These are phyloP conservation scores for Notiomystis cincta DNA, from an alignment of 2,113 vertebrate species.

Conservation along the genomic window DNA sequence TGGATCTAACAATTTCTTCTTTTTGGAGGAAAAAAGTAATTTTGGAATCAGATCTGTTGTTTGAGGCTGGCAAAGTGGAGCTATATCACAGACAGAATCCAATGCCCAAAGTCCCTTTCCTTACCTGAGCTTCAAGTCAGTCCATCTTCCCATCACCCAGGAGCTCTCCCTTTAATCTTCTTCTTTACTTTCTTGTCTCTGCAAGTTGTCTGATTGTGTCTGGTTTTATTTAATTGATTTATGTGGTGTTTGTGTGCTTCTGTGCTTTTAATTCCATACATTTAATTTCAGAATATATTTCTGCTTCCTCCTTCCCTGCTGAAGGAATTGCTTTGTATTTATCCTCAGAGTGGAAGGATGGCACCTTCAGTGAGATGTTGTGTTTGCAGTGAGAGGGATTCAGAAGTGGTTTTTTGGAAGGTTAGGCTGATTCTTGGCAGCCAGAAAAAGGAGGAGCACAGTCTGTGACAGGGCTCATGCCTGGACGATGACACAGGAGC, in stretches of 20 bases:
- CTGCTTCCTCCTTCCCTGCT: not conserved
- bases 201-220: not conserved
- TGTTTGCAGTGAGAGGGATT: not conserved
- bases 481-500: not conserved
- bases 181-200: not conserved
- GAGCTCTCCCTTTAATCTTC: not conserved
- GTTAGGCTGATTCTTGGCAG: not conserved
- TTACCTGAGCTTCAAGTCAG: not conserved
- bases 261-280: not conserved
- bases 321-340: not conserved
- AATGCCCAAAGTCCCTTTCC: not conserved
- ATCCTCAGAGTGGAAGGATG: not conserved
- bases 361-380: not conserved
- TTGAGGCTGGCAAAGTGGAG: not conserved
- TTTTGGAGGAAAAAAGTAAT: not conserved
- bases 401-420: not conserved
- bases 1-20: not conserved
- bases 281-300: not conserved
- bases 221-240: not conserved
- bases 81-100: not conserved
- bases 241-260: not conserved
- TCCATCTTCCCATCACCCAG: not conserved
- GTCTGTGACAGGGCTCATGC: not conserved
- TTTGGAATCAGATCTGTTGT: not conserved
- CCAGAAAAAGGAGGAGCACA: not conserved